Base-by-base conservation (phyloP, 2,888 invertebrate genomes). In the Volucella inanis region DNA sequence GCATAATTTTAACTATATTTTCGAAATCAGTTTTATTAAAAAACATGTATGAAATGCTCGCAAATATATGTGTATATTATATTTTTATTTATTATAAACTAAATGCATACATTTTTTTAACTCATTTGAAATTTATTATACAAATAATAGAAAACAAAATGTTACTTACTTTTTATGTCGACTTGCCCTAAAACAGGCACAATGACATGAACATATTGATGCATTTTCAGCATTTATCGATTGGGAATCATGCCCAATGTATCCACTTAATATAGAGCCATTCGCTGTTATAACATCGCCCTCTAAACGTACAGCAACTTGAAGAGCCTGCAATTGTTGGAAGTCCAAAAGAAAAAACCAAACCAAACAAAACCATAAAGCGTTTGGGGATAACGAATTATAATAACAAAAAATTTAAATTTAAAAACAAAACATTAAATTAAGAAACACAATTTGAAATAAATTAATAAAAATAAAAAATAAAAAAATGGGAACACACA, bases 221-320 rank as follows among this genome's bases (percentile, higher is more conserved):
- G 91, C 90, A 87, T 90, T 91, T 78, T 91, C 91, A 81, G 90
- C 91, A 89, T 89, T 91, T 61, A 90, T 88, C 59, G 92, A 92
- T 87, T 90, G 90, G 64, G 88, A 90, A 82, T 92, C 92, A 81
- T 92, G 92, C 75, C 92, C 92, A 82, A 92, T 91, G 87, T 92
- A 91, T 75, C 97, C 97, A 88, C 97, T 95, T 89, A 97, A 92
- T 89, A 98, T 97, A 88, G 96, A 97, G 80, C 97, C 97, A 90
- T 98, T 98, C 55, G 97, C 97, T 81, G 97, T 98, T 92, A 99
- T 99, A 89, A 99, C 98, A 94, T 99, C 99, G 84, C 99, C 98
- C 91, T 99, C 98, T 86, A 99, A 93, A 82, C 98, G 94, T 22
- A 99, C 98, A 76, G 98, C 98, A 64, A 97, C 98, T 91, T 98